Evolutionary conservation across 2,888 invertebrate genomes (phyloP).

Genomic region (Oscheius sp.): DNA sequence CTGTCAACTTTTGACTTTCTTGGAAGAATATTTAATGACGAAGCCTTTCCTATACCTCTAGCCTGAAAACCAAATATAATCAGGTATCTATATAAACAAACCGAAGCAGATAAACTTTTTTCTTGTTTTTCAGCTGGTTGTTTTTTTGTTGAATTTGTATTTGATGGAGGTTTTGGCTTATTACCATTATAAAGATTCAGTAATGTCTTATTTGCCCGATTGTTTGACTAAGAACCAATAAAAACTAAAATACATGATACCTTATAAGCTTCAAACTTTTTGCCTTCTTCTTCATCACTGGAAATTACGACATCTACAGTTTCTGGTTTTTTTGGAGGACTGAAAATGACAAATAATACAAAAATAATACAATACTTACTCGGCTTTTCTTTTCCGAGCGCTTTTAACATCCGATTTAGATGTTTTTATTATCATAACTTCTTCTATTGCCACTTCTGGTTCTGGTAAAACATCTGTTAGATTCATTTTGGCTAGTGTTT

Average conservation of each 20-base stretch:
- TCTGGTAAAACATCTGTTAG: neutral
- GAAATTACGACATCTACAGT: conserved; percentile 20
- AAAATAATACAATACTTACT: conserved; percentile 1
- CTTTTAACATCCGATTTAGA: neutral
- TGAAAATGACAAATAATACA: neutral
- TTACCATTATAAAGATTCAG: conserved; percentile 40
- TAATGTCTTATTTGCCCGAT: conserved; percentile 49
- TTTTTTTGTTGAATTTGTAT: conserved; percentile 45
- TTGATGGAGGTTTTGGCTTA: neutral
- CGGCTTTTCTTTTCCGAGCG: conserved; percentile 19
- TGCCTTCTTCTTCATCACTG: conserved; percentile 39
- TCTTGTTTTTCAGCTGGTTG: neutral
- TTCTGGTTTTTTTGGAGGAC: neutral
- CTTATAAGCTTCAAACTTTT: conserved; percentile 26
- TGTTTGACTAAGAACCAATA: conserved; percentile 36
- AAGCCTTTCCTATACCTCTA: conserved; percentile 46
- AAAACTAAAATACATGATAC: conserved; percentile 1
- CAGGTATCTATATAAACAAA: neutral
- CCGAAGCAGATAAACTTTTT: neutral
- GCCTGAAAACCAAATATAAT: conserved; percentile 14
- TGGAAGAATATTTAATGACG: conserved; percentile 33
- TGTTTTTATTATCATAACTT: neutral
- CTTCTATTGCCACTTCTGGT: neutral
- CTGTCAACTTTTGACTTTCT: conserved; percentile 43
- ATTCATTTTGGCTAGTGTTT: neutral